phyloP scores from a whole-genome alignment of 2,113 vertebrate genomes.

The Cyanoramphus novaezelandiae region DNA sequence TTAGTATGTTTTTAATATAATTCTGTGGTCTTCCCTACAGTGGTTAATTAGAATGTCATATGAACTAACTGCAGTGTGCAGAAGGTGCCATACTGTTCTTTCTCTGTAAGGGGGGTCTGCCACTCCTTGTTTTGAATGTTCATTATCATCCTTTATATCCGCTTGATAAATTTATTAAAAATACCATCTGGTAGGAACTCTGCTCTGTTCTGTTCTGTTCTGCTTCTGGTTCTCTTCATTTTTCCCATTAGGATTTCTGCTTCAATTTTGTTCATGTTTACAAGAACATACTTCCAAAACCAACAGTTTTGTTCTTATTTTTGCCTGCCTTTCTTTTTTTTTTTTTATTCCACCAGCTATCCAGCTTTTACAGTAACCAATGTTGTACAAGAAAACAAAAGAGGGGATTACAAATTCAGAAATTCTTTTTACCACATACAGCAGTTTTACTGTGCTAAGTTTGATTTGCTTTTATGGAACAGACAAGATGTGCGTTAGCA shows the following conservation, averaged over 20 bases:
- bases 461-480: constrained; percentile 60
- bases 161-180: constrained; percentile 78
- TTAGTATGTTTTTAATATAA: not conserved
- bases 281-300: constrained; percentile 53
- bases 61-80: constrained; percentile 30
- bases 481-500: constrained; percentile 40
- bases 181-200: constrained; percentile 75
- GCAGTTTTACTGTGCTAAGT: constrained; percentile 57
- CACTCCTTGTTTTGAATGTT: constrained; percentile 65
- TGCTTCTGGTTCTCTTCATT: constrained; percentile 33
- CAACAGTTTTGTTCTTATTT: constrained; percentile 2
- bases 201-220: constrained; percentile 24
- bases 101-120: constrained; percentile 8
- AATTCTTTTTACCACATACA: constrained; percentile 7
- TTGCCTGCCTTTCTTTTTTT: not conserved
- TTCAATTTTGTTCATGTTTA: constrained; percentile 71
- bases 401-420: not conserved
- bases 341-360: not conserved
- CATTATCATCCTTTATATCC: constrained; percentile 63
- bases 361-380: constrained; percentile 30
- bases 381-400: constrained; percentile 25
- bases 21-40: not conserved
- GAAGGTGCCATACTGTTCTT: constrained; percentile 22
- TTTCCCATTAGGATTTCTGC: constrained; percentile 62
- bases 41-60: constrained; percentile 30